Evolutionary conservation across 2,888 invertebrate species (phyloP).

Genomic region (Drosophila mimetica): DNA sequence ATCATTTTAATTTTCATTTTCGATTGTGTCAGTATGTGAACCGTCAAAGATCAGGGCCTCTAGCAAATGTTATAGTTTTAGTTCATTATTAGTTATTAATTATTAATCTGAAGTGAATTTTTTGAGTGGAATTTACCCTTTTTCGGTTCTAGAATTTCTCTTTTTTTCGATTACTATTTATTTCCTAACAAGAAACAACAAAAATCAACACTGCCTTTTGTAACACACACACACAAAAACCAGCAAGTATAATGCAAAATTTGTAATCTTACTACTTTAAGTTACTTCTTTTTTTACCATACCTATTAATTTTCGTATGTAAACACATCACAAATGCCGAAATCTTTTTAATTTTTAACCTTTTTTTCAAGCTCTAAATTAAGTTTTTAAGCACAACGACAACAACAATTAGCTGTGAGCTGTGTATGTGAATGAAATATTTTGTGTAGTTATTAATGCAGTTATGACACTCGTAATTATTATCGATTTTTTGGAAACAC

Average conservation of each 20-base stretch:
- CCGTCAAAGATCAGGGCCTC: constrained; percentile 59
- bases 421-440: constrained; percentile 67
- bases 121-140: constrained; percentile 20
- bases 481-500: constrained; percentile 24
- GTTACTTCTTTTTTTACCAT: constrained; percentile 20
- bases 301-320: constrained; percentile 29
- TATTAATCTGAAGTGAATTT: constrained; percentile 19
- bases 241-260: constrained; percentile 28
- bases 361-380: constrained; percentile 40
- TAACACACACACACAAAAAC: constrained; percentile 53
- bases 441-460: constrained; percentile 50
- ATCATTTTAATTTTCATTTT: constrained; percentile 16
- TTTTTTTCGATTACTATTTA: constrained; percentile 5
- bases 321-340: constrained; percentile 68
- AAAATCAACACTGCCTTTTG: constrained; percentile 72
- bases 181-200: constrained; percentile 44
- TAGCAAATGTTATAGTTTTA: constrained; percentile 68
- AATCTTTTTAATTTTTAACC: constrained; percentile 18
- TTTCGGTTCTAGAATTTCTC: constrained; percentile 9
- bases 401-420: constrained; percentile 66
- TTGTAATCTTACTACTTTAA: constrained; percentile 20
- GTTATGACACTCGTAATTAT: constrained; percentile 27
- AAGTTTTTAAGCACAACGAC: constrained; percentile 19
- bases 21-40: constrained; percentile 39
- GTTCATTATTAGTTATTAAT: constrained; percentile 33